Percentiles rank a stretch among this genome's conserved stretches.
These are phyloP conservation scores for Netelia melanura DNA, from an alignment of 2,888 invertebrate species.

Conservation along the genomic window DNA sequence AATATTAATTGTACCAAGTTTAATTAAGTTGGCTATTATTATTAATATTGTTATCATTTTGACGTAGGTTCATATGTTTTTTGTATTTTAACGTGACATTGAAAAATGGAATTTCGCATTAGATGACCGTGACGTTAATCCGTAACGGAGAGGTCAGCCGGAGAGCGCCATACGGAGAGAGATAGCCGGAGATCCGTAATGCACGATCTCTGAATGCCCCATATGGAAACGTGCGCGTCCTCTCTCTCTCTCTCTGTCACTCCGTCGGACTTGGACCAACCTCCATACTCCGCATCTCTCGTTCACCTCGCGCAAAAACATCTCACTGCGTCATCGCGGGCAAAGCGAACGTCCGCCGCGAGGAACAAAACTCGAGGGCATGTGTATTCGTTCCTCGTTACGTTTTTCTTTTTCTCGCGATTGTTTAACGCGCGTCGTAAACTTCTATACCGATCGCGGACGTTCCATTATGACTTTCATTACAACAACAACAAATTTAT, in stretches of 20 bases:
- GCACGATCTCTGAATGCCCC: constrained; percentile 66
- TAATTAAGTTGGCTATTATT: no score
- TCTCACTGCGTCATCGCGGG: constrained; percentile 71
- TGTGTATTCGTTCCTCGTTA: constrained; percentile 13
- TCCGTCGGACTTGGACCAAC: constrained; percentile 24
- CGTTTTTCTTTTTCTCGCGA: not conserved
- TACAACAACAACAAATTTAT: no score
- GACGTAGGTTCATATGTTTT: no score
- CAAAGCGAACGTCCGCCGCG: constrained; percentile 29
- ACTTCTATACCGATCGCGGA: no score
- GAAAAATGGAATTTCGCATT: not conserved
- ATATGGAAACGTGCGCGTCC: constrained; percentile 78
- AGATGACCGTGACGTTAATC: constrained; percentile 1
- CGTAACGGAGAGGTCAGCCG: not conserved
- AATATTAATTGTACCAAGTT: not conserved
- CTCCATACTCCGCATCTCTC: constrained; percentile 57
- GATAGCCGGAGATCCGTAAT: constrained; percentile 72
- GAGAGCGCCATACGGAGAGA: constrained; percentile 11
- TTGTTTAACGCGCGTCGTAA: no score
- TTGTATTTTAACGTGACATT: not conserved
- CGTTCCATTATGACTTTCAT: no score
- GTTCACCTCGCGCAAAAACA: constrained; percentile 77
- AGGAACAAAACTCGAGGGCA: constrained; percentile 53
- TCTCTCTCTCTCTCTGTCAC: constrained; percentile 49
- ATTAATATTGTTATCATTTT: not conserved